These are phyloP conservation scores for Lasioglossum villosulum DNA, from an alignment of 2,888 invertebrate genomes.

Conservation along the genomic window DNA sequence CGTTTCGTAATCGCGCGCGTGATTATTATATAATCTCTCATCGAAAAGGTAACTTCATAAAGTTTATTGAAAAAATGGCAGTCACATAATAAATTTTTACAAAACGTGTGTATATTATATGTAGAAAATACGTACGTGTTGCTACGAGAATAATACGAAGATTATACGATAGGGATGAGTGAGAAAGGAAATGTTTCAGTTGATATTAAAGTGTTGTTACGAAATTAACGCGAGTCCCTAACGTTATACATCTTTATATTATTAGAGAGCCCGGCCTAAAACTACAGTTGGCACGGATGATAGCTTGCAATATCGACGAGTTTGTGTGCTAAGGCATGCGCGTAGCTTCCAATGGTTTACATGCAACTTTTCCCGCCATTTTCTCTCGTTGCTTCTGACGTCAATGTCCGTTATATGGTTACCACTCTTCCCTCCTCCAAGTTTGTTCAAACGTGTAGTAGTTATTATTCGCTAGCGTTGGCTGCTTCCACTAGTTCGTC, in stretches of 20 bases:
- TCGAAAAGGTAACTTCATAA: background rate
- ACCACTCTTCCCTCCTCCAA: background rate
- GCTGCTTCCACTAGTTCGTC: conserved; percentile 87
- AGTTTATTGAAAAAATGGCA: conserved; percentile 69
- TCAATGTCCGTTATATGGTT: background rate
- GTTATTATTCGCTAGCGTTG: conserved; percentile 62
- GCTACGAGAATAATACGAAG: conserved; percentile 50
- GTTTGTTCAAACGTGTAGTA: conserved; percentile 28
- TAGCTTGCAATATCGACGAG: conserved; percentile 69
- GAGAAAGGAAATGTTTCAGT: conserved; percentile 33
- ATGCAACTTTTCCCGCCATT: conserved; percentile 72
- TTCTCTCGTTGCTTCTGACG: conserved; percentile 45
- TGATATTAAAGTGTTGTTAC: conserved; percentile 26
- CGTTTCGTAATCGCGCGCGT: background rate
- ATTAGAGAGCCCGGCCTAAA: conserved; percentile 59
- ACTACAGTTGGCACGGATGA: conserved; percentile 59
- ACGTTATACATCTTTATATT: conserved; percentile 54
- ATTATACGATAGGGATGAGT: conserved; percentile 44
- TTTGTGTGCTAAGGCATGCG: conserved; percentile 64
- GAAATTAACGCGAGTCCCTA: conserved; percentile 33
- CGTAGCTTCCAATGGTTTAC: conserved; percentile 46
- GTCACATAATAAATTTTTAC: conserved; percentile 66
- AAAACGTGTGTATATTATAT: conserved; percentile 54
- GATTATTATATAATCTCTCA: conserved; percentile 11
- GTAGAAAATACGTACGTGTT: conserved; percentile 52